A percentile compares a stretch with the other conserved stretches of the same genome.
Conservation (phyloP, 2,113 vertebrate species). For the Apaloderma vittatum region DNA sequence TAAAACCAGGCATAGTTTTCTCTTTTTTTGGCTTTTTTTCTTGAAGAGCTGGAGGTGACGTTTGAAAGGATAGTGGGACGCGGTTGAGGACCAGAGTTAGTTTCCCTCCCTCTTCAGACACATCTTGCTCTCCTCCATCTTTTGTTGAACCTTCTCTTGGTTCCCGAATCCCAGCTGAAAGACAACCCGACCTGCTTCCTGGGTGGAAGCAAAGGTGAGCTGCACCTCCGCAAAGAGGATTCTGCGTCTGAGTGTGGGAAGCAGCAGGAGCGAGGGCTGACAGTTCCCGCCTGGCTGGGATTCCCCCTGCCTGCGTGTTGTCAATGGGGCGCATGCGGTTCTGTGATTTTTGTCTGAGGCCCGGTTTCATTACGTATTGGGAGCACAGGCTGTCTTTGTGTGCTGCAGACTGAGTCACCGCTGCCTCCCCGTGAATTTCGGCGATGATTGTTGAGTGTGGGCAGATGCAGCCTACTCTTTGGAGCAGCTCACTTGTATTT, state of each 20-base stretch:
- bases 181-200: neutral
- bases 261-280: neutral
- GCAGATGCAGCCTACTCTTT: slow-evolving; percentile 47
- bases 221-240: neutral
- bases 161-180: neutral
- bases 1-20: neutral
- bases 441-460: slow-evolving; percentile 46
- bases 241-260: neutral
- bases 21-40: too few relatives aligned
- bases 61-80: neutral
- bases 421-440: slow-evolving; percentile 38
- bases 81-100: neutral
- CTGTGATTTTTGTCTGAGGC: neutral
- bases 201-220: neutral
- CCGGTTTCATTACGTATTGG: neutral
- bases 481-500: neutral
- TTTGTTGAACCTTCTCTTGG: neutral
- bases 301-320: neutral
- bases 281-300: neutral
- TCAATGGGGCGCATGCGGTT: neutral
- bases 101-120: neutral
- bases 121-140: neutral
- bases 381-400: neutral
- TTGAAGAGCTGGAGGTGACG: neutral
- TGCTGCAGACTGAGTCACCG: slow-evolving; percentile 54